Base-by-base conservation (phyloP, 2,113 vertebrate genomes). In the Nannospalax galili region DNA sequence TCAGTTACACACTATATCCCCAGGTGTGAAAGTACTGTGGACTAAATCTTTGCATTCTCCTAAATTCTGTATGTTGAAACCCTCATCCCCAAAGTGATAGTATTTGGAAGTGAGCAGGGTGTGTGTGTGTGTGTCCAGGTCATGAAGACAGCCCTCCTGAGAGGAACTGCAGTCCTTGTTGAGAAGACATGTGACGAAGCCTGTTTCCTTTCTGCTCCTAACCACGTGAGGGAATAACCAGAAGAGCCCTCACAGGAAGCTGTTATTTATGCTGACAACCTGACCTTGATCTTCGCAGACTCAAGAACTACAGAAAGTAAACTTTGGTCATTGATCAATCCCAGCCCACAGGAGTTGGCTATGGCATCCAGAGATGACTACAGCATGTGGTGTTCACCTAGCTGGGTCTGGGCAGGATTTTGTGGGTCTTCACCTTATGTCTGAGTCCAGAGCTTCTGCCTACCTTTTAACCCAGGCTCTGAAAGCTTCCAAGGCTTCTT, bases 81-180 rank as follows among this genome's bases (percentile, higher is more conserved):
- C 3, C 52, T 78, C 24, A n/a, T 11, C 12, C 12, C 0, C 1
- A 64, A 3, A 6, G 64, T n/a, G 16, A 17, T 40, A 11, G 3
- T 52, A 62, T 92, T 86, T 56, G 60, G 28, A 84, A 28, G 7
- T 22, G 20, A 73, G 2, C 7, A 10, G 6, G 8, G 67, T n/a
- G n/a, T n/a, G n/a, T n/a, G 77, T 79, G 48, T 6, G 48, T 15
- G n/a, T 37, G 52, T 77, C 37, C 45, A n/a, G 52, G 5, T 75
- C 20, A 24, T 42, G 37, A 52, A 58, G 65, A 11, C 64, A 56
- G 70, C 20, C 5, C 3, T 26, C 5, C 7, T 17, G 0, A 2
- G 5, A 60, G 45, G 62, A 20, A 56, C 6, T 78, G 6, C 1
- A 42, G 6, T 5, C 14, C 40, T 52, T 64, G 6, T 52, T 10